Evolutionary conservation across 2,797 vertebrate species (phyloP).

Genomic region (Naso thynnoides): DNA sequence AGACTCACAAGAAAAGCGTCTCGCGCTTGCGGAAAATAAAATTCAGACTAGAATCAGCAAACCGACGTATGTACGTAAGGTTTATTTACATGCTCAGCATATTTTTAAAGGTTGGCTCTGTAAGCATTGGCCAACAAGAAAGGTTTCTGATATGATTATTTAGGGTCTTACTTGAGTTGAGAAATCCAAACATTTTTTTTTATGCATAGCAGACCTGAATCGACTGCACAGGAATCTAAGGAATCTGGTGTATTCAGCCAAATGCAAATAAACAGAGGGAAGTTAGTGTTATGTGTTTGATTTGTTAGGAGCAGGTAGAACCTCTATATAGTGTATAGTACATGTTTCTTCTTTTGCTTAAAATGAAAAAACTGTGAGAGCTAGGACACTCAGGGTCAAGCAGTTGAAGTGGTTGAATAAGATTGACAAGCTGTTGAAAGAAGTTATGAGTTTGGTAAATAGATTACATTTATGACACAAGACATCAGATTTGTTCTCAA

Average conservation of each 20-base stretch:
- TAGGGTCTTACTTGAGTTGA: conserved; percentile 38
- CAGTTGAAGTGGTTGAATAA: conserved; percentile 3
- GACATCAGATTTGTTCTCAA: neutral
- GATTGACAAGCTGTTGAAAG: neutral
- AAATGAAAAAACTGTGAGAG: conserved; percentile 13
- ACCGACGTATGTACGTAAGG: neutral
- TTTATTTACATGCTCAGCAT: conserved; percentile 43
- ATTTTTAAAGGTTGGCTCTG: conserved; percentile 39
- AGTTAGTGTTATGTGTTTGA: conserved; percentile 41
- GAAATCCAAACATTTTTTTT: conserved; percentile 65
- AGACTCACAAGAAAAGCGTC: conserved; percentile 42
- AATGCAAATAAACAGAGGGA: conserved; percentile 61
- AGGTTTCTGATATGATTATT: conserved; percentile 51
- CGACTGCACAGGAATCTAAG: conserved; percentile 49
- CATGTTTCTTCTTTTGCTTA: neutral
- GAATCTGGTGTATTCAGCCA: conserved; percentile 57
- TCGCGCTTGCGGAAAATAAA: conserved; percentile 26
- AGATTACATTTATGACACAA: neutral
- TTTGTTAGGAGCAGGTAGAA: conserved; percentile 25
- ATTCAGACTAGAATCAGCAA: conserved; percentile 19
- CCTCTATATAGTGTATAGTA: conserved; percentile 13
- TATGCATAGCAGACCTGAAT: conserved; percentile 62
- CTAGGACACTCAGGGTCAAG: conserved; percentile 1
- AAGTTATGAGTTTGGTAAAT: neutral
- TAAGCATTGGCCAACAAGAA: conserved; percentile 45